Conservation (phyloP, 2,113 vertebrate genomes). For the Pelmatolapia mariae region DNA sequence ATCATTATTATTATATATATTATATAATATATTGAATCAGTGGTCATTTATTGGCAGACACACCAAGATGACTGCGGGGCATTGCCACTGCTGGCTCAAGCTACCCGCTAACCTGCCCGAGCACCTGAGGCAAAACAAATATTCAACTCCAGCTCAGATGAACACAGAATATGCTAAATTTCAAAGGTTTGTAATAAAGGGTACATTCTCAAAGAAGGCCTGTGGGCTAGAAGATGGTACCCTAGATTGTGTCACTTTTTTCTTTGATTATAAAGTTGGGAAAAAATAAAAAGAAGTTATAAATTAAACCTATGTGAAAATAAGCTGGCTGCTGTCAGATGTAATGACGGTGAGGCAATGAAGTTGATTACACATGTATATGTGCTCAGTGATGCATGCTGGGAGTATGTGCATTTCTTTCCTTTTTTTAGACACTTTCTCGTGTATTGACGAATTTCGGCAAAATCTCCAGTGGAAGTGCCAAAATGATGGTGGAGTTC, state of each 20-base stretch:
- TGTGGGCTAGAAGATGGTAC: not conserved
- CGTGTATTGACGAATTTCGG: constrained; percentile 62
- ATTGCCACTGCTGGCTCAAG: not conserved
- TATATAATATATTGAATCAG: not conserved
- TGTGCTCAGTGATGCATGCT: not conserved
- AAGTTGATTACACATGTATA: not conserved
- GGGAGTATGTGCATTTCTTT: not conserved
- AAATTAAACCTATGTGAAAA: not conserved
- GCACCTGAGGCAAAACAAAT: not conserved
- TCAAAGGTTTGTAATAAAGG: not conserved
- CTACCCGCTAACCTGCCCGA: not conserved
- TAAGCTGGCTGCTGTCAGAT: not conserved
- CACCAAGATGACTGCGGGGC: not conserved
- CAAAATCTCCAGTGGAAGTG: constrained; percentile 85
- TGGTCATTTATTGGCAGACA: not conserved
- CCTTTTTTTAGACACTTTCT: not conserved
- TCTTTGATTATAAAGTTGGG: not conserved
- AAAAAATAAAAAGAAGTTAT: not conserved
- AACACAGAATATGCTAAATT: not conserved
- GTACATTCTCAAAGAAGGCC: not conserved
- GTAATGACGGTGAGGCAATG: not conserved
- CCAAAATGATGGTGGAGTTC: constrained; percentile 93
- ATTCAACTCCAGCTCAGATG: not conserved
- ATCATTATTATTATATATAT: not conserved
- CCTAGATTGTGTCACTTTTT: not conserved